Conservation (phyloP, 2,797 vertebrate species). For the Sebastes itinus region DNA sequence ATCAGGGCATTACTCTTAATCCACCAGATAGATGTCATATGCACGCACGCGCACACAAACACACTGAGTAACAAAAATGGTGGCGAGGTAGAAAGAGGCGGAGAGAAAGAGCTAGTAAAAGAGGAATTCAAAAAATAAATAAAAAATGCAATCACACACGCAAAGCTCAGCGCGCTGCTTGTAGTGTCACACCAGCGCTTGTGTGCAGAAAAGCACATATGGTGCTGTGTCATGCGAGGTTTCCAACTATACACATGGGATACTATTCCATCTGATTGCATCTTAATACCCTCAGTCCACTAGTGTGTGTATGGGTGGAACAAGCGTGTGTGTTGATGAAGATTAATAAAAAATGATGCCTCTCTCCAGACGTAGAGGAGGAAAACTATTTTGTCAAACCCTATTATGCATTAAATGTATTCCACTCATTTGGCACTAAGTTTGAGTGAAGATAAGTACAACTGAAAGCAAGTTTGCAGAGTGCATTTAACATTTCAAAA, state of each 20-base stretch:
- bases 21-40: slow-evolving; percentile 76
- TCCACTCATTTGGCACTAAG: slow-evolving; percentile 11
- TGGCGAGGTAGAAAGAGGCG: neutral
- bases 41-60: slow-evolving; percentile 52
- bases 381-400: neutral
- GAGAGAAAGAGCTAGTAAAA: slow-evolving; percentile 8
- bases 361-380: neutral
- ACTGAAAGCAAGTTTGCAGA: slow-evolving; percentile 37
- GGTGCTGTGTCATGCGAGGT: slow-evolving; percentile 54
- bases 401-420: neutral
- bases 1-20: slow-evolving; percentile 82
- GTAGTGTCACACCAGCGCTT: slow-evolving; percentile 27
- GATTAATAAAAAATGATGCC: neutral
- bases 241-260: slow-evolving; percentile 45
- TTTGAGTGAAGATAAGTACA: slow-evolving; percentile 11
- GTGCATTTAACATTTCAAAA: slow-evolving; percentile 51
- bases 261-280: slow-evolving; percentile 46
- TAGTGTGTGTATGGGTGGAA: neutral
- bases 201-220: slow-evolving; percentile 51
- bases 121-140: neutral
- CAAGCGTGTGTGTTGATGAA: neutral
- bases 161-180: slow-evolving; percentile 11
- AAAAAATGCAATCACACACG: neutral
- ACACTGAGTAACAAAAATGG: slow-evolving; percentile 38
- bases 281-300: slow-evolving; percentile 42